Evolutionary conservation across 2,113 vertebrate genomes (phyloP), one percentile per base, ranked within the genome.

Genomic region (Ptilonorhynchus violaceus): DNA sequence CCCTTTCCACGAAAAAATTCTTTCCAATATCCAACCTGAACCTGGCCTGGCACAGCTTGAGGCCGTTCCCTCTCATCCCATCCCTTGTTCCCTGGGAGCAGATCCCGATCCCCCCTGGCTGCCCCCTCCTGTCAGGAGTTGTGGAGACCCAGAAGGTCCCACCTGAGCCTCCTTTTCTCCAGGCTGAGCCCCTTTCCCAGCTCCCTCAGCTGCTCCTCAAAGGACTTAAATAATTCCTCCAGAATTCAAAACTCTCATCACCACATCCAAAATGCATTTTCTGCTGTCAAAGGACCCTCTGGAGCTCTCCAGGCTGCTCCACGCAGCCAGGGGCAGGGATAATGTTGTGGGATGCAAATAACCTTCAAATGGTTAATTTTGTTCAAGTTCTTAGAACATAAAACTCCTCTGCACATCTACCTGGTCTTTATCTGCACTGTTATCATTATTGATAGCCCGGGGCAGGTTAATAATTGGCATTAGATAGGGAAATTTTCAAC

Each of bases 401-500:
- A 91, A 95, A 44, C 50, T 47, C 31, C 37, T 62, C 60, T 24
- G 91, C 88, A n/a, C 11, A 28, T 86, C 89, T 82, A 6, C 21
- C 82, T 35, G 66, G 49, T 47, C 70, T 53, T 81, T 95, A 95
- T 77, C 85, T 77, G 88, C 23, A 69, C 49, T 13, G 22, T 47
- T 58, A 76, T 70, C 76, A 25, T 85, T 93, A 92, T 15, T 84
- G 88, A 94, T 74, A 90, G 90, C 89, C 72, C 85, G 24, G 55
- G 92, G 95, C 55, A 92, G 88, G 92, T 95, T 89, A 91, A 95
- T 92, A 94, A 97, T 92, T 74, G 89, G 76, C 93, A 85, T 92
- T 52, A 93, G 95, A 93, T 17, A 73, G 46, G 92, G 87, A 93
- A 92, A 96, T 93, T 89, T 81, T 86, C 85, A 77, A 76, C 78